Conservation (phyloP, 64 coral and sea anemone genomes). For the Pocillopora verrucosa region DNA sequence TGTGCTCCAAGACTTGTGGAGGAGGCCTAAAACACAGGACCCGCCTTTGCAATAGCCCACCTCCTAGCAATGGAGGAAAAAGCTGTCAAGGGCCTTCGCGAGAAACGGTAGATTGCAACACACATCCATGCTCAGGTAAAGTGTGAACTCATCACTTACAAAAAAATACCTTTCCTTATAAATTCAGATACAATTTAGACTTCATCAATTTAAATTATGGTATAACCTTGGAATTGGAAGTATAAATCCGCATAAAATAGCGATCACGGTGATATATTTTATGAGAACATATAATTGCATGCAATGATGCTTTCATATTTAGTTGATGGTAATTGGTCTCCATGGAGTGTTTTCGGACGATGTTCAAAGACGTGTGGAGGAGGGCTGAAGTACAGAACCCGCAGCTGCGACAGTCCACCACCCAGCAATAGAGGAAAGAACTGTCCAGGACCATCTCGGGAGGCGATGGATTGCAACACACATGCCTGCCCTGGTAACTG, state of each 20-base stretch:
- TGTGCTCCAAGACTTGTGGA: constrained; percentile 28
- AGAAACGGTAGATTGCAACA: not conserved
- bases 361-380: constrained; percentile 42
- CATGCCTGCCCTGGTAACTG: constrained; percentile 23
- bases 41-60: constrained; percentile 47
- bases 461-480: constrained; percentile 24
- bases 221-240: no score
- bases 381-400: constrained; percentile 30
- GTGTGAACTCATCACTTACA: no score
- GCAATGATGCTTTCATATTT: not conserved
- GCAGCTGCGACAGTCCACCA: constrained; percentile 22
- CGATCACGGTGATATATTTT: not conserved
- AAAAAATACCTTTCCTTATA: not conserved
- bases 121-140: constrained; percentile 2
- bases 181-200: no score
- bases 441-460: not conserved
- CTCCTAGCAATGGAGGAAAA: constrained; percentile 41
- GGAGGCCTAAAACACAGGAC: constrained; percentile 15
- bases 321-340: constrained; percentile 29
- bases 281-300: not conserved
- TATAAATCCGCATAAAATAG: no score
- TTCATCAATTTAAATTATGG: no score
- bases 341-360: not conserved
- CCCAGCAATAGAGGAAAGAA: not conserved
- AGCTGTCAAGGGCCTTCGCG: constrained; percentile 5